Base-by-base conservation (phyloP, 2,113 vertebrate species). In the Rhabdornis inornatus region DNA sequence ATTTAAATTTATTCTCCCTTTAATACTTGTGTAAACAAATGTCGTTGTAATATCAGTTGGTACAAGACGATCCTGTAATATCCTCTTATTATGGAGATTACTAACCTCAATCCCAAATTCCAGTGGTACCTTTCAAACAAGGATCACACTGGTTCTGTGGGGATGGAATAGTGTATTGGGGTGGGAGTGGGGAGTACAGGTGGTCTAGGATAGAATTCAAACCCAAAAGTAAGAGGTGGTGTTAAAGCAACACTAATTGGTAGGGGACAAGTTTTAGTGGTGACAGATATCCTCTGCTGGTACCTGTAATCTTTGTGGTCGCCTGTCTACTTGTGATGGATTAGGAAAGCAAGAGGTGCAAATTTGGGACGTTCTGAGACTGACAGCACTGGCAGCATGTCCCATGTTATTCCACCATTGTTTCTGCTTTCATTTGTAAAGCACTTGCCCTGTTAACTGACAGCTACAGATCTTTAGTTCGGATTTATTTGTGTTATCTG, bases 1-100 rank as follows among this genome's bases (percentile, higher is more conserved):
- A 82, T 56, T 97, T 92, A 87, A 94, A 75, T 91, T 86, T 92
- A 83, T 76, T 69, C 40, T 92, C 9, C 30, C 35, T 75, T 81
- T 87, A 93, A 63, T 75, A n/a, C 13, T 45, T 71, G 30, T 13
- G 19, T 79, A 89, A 91, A 79, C 83, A 91, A 84, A 68, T 1
- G 0, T 23, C 0, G 3, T 42, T 79, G 47, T 77, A 60, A 14
- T 72, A 40, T 75, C 44, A 60, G 61, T 28, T 45, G 42, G 47
- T 78, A 37, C 30, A 22, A n/a, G 83, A 68, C 31, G 0, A 0
- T 87, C 71, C 45, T 49, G 13, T 94, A 66, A 23, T 65, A 74
- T 91, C 52, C 28, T 86, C 28, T 66, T 71, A 20, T 65, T 66
- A 50, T 40, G 50, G 87, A 86, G 78, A 35, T 95, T 75, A 63